These are phyloP conservation scores for Meriones unguiculatus DNA, from an alignment of 2,113 vertebrate species.

Conservation along the genomic window DNA sequence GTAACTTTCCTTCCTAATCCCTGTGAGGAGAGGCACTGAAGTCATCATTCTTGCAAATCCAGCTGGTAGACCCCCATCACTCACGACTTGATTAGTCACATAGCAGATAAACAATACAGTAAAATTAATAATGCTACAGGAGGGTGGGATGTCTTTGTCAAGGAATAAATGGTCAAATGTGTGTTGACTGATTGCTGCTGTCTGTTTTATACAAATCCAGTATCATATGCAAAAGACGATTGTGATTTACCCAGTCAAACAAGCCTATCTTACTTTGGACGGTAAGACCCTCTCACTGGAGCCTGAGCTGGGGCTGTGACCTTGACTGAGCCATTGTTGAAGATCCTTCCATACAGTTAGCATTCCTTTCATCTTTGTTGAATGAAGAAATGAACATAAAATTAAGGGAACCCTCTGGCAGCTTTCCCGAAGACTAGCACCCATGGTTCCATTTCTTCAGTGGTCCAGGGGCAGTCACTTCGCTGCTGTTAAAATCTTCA, in stretches of 20 bases:
- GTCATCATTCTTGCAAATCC: conserved; percentile 19
- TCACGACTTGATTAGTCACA: background rate
- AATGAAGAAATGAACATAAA: conserved; percentile 29
- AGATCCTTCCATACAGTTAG: background rate
- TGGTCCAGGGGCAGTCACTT: background rate
- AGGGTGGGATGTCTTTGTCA: background rate
- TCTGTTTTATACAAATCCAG: background rate
- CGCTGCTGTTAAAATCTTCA: background rate
- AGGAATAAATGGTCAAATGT: conserved; percentile 30
- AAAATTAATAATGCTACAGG: background rate
- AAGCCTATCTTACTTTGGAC: background rate
- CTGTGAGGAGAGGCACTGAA: background rate
- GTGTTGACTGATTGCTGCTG: background rate
- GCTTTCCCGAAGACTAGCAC: background rate
- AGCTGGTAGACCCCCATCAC: background rate
- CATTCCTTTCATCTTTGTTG: background rate
- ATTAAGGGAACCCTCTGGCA: background rate
- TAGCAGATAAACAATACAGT: conserved; percentile 47
- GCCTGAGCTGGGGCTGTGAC: background rate
- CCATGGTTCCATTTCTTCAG: background rate
- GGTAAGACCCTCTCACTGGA: background rate
- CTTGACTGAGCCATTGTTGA: background rate
- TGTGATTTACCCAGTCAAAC: background rate
- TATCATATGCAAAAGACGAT: background rate
- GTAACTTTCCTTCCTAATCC: conserved; percentile 22